Percentiles rank a stretch among this genome's conserved stretches.
Evolutionary conservation across 2,888 invertebrate genomes (phyloP).

Genomic region (Leptarthrus brevirostris): DNA sequence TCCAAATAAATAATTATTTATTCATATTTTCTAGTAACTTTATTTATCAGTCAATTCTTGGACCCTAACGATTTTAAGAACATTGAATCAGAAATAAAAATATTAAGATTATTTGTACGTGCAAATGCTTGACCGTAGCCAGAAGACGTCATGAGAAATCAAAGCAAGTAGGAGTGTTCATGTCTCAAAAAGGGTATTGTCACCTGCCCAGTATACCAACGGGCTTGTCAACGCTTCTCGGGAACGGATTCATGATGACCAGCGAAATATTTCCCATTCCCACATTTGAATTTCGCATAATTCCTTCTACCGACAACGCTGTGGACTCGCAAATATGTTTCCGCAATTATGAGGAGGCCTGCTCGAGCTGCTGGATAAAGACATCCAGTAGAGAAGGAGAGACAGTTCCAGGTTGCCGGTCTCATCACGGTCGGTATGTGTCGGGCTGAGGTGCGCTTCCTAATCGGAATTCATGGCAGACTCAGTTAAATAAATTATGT

Average conservation of each 20-base stretch:
- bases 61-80: too few species aligned
- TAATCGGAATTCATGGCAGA: constrained; percentile 30
- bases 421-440: constrained; percentile 6
- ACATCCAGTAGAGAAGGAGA: background rate
- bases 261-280: constrained; percentile 7
- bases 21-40: too few species aligned
- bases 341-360: constrained; percentile 9
- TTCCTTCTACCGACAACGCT: background rate
- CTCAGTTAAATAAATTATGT: constrained; percentile 49
- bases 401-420: constrained; percentile 17
- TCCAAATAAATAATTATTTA: too few species aligned
- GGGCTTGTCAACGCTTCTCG: too few species aligned
- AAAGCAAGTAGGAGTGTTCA: too few species aligned
- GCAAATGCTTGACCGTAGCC: too few species aligned
- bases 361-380: background rate
- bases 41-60: too few species aligned
- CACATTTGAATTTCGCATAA: constrained; percentile 23
- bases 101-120: too few species aligned
- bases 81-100: too few species aligned
- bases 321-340: constrained; percentile 16
- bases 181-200: too few species aligned
- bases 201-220: too few species aligned
- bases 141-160: too few species aligned
- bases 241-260: background rate
- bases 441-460: constrained; percentile 30